Conservation (phyloP, 92 coral and sea anemone species). For the Paragorgia papillata region DNA sequence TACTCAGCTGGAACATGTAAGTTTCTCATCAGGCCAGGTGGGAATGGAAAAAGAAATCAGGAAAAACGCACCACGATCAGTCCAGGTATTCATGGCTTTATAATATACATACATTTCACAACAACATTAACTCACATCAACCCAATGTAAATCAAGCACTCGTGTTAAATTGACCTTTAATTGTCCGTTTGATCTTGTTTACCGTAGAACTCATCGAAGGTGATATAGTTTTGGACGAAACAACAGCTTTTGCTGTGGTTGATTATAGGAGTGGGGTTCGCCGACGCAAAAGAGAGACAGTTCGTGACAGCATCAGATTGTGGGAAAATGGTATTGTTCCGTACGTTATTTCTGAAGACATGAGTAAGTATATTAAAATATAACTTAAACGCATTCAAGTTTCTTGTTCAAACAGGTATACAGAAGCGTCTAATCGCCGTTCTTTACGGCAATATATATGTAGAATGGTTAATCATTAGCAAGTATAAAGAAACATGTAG, state of each 20-base stretch:
- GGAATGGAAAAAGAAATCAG: neutral
- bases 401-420: too few relatives aligned
- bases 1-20: slow-evolving; percentile 3
- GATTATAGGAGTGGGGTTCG: neutral
- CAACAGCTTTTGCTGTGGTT: slow-evolving; percentile 26
- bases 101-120: neutral
- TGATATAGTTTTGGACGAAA: slow-evolving; percentile 33
- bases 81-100: too few relatives aligned
- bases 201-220: slow-evolving; percentile 28
- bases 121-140: neutral
- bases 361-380: slow-evolving; percentile 10
- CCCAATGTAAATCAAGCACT: neutral
- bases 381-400: too few relatives aligned
- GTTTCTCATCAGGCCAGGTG: slow-evolving; percentile 22
- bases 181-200: neutral
- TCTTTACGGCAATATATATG: too few relatives aligned
- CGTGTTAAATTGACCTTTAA: neutral
- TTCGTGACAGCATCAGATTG: slow-evolving; percentile 8
- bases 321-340: slow-evolving; percentile 26
- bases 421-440: too few relatives aligned
- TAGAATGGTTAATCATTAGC: neutral
- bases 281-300: slow-evolving; percentile 13
- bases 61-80: too few relatives aligned
- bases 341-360: slow-evolving; percentile 31
- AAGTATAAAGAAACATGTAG: neutral